Evolutionary conservation across 2,113 vertebrate species (phyloP), one percentile per base, ranked within the genome.

Genomic region (Stigmatopora argus): DNA sequence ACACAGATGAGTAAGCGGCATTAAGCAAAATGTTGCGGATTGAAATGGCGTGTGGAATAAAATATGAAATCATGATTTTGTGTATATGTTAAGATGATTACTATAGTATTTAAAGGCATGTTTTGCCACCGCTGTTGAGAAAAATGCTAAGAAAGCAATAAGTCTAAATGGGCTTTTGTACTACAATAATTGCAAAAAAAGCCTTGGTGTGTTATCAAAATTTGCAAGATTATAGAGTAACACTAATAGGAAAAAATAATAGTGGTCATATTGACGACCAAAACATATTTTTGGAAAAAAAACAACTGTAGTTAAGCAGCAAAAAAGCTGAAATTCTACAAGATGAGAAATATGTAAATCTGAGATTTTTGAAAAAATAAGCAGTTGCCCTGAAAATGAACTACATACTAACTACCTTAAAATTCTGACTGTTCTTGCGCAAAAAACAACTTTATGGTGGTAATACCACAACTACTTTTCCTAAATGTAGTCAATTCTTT

Each of bases 1-100:
- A 72, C 38, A 80, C 77, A 80, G 80, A 55, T 77, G 72, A 73
- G 74, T 82, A 80, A 86, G 80, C 67, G 69, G 86, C 18, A 21
- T 12, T 52, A 19, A 23, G 51, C 11, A 53, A 19, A 53, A 9
- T 73, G 78, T 73, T 78, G 71, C 60, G 23, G 56, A 60, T 53
- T 53, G 61, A 64, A 75, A 69, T 44, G 34, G 15, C 5, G 34
- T 53, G 69, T 23, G 31, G 26, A 31, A 31, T 48, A 26, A 11
- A 47, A 61, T 31, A 14, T 12, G 41, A 64, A 65, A 23, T 21
- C 46, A 3, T 45, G 5, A 65, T 26, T n/a, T n/a, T n/a, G 49
- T 51, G 18, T 19, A 17, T 17, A 51, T 19, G 3, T 41, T 10
- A 41, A 41, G 38, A 41, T 41, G 38, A 41, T 8, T 41, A 41